phyloP scores from a whole-genome alignment of 2,888 invertebrate species.

The Phorcus lineatus region DNA sequence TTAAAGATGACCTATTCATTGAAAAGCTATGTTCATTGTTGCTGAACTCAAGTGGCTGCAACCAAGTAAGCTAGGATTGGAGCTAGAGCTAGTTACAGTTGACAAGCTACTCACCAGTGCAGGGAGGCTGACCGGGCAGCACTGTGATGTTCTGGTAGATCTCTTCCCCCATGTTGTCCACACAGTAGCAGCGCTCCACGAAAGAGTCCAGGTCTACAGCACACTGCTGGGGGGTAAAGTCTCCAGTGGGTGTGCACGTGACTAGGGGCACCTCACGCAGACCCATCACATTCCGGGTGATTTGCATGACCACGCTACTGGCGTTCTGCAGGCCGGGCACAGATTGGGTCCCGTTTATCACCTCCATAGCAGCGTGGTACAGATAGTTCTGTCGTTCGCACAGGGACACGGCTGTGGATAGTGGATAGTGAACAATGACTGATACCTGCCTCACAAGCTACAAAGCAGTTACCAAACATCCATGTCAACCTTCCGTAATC shows the following conservation, averaged over 20 bases:
- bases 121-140: not conserved
- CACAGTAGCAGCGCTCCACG: not conserved
- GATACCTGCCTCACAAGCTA: too few relatives aligned
- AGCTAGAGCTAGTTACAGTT: not conserved
- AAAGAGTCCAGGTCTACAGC: not conserved
- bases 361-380: not conserved
- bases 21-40: not conserved
- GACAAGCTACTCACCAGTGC: not conserved
- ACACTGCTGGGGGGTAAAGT: conserved; percentile 15
- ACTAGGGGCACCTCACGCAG: not conserved
- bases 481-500: too few relatives aligned
- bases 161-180: not conserved
- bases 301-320: not conserved
- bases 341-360: not conserved
- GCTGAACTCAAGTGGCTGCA: not conserved
- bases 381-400: conserved; percentile 1
- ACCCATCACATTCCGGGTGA: not conserved
- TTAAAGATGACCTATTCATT: too few relatives aligned
- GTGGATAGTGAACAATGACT: too few relatives aligned
- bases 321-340: not conserved
- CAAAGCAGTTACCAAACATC: too few relatives aligned
- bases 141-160: not conserved
- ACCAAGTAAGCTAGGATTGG: not conserved
- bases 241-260: conserved; percentile 1
- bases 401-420: not conserved